Conservation (phyloP, 2,888 invertebrate species). For the Dusona sp. region DNA sequence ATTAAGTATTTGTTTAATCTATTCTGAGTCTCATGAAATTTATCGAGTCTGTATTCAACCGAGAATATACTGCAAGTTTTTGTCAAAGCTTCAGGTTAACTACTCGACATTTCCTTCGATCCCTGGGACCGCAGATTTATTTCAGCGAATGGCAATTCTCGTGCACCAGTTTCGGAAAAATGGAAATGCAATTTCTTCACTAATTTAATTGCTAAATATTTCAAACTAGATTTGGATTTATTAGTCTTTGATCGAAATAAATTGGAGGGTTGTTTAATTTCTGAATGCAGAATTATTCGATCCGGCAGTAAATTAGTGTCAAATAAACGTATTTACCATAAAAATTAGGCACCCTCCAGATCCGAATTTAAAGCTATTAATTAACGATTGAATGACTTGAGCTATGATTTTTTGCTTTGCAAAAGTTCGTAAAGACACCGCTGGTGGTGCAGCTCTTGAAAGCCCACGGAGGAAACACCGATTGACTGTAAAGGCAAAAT, state of each 20-base stretch:
- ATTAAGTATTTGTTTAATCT: neutral
- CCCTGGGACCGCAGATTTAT: too few relatives aligned
- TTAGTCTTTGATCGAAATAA: neutral
- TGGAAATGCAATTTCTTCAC: neutral
- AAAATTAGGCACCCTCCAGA: neutral
- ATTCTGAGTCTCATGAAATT: neutral
- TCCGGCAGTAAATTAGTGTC: neutral
- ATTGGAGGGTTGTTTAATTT: too few relatives aligned
- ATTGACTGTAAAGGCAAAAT: neutral
- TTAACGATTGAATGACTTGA: neutral
- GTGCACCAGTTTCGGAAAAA: too few relatives aligned
- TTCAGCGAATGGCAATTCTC: too few relatives aligned
- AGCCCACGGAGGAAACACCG: neutral
- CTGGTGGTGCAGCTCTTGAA: neutral
- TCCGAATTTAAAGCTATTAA: neutral
- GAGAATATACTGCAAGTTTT: neutral
- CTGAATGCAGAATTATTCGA: too few relatives aligned
- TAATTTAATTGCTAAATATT: neutral
- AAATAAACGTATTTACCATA: neutral
- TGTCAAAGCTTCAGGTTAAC: neutral
- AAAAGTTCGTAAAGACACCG: neutral
- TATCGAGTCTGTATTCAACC: neutral
- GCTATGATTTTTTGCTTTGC: neutral
- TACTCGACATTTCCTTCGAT: neutral
- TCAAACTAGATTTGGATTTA: neutral